Conservation (phyloP, 2,888 invertebrate genomes). For the Dastarcus helophoroides region DNA sequence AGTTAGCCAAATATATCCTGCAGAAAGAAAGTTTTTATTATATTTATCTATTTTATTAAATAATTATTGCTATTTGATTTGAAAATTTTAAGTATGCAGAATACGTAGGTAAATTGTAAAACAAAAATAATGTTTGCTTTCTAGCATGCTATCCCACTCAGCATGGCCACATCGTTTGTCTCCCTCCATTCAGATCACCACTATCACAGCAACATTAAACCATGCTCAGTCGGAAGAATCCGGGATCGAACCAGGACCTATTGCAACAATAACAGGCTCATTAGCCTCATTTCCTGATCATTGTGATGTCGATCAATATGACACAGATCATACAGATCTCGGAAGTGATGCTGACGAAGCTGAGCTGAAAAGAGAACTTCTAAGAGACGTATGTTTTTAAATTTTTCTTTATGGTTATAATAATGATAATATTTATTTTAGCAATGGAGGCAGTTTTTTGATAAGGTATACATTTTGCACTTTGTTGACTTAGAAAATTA, state of each 20-base stretch:
- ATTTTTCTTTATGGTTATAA: conserved; percentile 1
- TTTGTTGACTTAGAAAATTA: background rate
- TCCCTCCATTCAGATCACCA: conserved; percentile 31
- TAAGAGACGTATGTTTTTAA: conserved; percentile 62
- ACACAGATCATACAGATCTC: conserved; percentile 71
- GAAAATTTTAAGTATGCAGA: no score
- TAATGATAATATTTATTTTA: conserved; percentile 38
- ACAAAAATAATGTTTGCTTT: no score
- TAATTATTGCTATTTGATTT: no score
- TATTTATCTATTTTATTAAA: no score
- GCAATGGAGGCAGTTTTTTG: conserved; percentile 85
- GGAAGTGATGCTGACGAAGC: conserved; percentile 71
- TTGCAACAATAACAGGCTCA: conserved; percentile 62
- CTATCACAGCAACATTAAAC: conserved; percentile 25
- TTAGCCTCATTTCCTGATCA: conserved; percentile 42
- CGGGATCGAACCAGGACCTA: conserved; percentile 53
- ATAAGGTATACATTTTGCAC: conserved; percentile 53
- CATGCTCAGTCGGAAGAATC: conserved; percentile 43
- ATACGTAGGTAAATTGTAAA: no score
- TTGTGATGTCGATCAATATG: conserved; percentile 54
- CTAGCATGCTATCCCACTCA: conserved; percentile 33
- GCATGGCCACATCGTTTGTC: conserved; percentile 37
- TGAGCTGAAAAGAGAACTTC: conserved; percentile 61
- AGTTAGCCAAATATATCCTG: no score
- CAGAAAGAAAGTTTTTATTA: no score